Base-by-base conservation (phyloP, 2,888 invertebrate genomes). In the Leptinotarsa peninsularis region DNA sequence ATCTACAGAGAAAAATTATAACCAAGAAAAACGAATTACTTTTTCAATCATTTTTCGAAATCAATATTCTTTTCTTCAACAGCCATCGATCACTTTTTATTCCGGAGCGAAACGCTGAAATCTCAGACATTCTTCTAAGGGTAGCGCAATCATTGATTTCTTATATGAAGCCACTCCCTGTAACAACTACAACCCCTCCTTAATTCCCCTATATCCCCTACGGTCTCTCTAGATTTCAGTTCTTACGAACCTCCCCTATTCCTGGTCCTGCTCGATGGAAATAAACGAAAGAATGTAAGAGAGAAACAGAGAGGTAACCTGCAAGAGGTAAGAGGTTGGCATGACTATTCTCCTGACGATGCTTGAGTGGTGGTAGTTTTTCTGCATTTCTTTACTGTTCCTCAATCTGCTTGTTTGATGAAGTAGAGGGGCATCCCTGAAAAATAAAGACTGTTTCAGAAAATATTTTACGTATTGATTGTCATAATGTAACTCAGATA, bases 81-180 rank as follows among this genome's bases (percentile, higher is more conserved):
- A 14, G 4, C 21, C 14, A 58, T 23, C 23, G 21, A 21, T 58
- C 58, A 23, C 14, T 58, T 23, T 58, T 58, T 43, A 66, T 43
- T 23, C 21, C 72, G 18, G 18, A 71, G 70, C 60, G 67, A 71
- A 68, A 58, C 75, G 75, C 80, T 77, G 74, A 78, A 77, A 78
- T 80, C 80, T 78, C 76, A 76, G 76, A 78, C 70, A 79, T 82
- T 82, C 82, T 83, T 83, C 80, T 79, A 80, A 80, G 82, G 82
- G 81, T 78, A 78, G 82, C 79, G 81, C 83, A 83, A 85, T 86
- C 86, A 86, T 86, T 85, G 86, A 86, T 86, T 86, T 86, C 86
- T 86, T 86, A 86, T 84, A 82, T 84, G 83, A 85, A 81, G 86
- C 86, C 86, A 86, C 86, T 85, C 86, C 86, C 83, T 80, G 74